Evolutionary conservation across 1,140 invertebrate genomes (phyloP).

Genomic region (Helicorthomorpha holstii): DNA sequence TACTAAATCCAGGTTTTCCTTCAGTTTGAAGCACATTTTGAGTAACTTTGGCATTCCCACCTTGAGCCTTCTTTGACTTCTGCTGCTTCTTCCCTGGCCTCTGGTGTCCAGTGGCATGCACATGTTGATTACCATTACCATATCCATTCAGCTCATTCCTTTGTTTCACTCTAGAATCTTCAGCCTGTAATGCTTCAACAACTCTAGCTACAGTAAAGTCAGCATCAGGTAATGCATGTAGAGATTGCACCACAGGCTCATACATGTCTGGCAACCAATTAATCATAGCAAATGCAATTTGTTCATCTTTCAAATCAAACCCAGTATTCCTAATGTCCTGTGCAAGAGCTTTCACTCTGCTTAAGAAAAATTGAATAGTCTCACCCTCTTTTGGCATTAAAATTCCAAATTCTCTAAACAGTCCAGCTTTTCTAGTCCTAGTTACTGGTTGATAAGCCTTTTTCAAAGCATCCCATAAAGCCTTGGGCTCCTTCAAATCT

Average conservation of each 20-base stretch:
- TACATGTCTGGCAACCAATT: background rate
- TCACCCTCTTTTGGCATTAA: background rate
- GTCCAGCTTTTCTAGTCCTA: background rate
- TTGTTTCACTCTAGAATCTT: background rate
- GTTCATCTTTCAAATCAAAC: background rate
- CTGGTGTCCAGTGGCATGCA: background rate
- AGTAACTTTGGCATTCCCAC: background rate
- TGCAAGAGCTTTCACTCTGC: background rate
- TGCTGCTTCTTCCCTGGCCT: background rate
- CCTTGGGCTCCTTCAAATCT: background rate
- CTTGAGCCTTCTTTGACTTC: background rate
- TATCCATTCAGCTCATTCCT: background rate
- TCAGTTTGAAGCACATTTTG: background rate
- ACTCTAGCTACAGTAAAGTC: background rate
- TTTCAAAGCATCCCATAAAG: background rate
- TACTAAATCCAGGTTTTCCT: background rate
- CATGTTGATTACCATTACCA: background rate
- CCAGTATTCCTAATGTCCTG: background rate
- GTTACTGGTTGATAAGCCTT: background rate
- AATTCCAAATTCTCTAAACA: background rate
- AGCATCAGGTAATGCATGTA: background rate
- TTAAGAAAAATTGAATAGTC: background rate
- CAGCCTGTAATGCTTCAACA: background rate
- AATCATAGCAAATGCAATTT: background rate
- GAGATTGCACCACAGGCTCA: background rate